Evolutionary conservation across 1,140 invertebrate species (phyloP), one percentile per base, ranked within the genome.

Genomic region (Samia ricini): DNA sequence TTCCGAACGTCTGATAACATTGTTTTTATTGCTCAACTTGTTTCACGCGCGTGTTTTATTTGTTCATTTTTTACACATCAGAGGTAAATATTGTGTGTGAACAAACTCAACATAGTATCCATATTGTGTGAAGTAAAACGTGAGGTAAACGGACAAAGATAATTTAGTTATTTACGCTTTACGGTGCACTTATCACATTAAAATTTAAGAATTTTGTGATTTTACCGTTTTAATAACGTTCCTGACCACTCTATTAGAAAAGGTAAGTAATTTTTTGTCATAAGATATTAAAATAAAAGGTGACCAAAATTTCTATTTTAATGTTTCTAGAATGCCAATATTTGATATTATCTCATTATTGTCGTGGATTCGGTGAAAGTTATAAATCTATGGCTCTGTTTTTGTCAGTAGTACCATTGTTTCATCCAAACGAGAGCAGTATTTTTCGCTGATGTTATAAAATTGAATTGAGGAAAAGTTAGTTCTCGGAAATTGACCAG

Each of bases 201-300:
- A 56, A 64, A 62, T 57, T 54, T 63, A 65, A 63, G 55, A 71
- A 65, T 70, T 69, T 64, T 56, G 63, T 71, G 67, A 72, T 74
- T 79, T 73, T 68, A 64, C 61, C 70, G 74, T 54, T 69, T 71
- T 61, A 64, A 48, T 66, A 42, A 69, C 64, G 68, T 66, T 63
- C 55, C 56, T 60, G 10, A 64, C 62, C 63, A 60, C 66, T 61
- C 69, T 71, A 68, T 73, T 72, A 57, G 33, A 57, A 58, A 63
- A 75, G 76, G 79, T 80, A 64, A 82, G 79, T 66, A 51, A 62
- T 66, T 63, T 68, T 77, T 60, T 54, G 68, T 68, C 68, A 69
- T 60, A 64, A 72, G 64, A 29, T 33, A 22, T 20, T 36, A 42
- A 57, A 42, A 18, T 55, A 42, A 42, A 12, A 42, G 6, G 6